Percentiles rank a stretch among this genome's conserved stretches.
Evolutionary conservation across 2,888 invertebrate species (phyloP).

Genomic region (Parnassius mnemosyne): DNA sequence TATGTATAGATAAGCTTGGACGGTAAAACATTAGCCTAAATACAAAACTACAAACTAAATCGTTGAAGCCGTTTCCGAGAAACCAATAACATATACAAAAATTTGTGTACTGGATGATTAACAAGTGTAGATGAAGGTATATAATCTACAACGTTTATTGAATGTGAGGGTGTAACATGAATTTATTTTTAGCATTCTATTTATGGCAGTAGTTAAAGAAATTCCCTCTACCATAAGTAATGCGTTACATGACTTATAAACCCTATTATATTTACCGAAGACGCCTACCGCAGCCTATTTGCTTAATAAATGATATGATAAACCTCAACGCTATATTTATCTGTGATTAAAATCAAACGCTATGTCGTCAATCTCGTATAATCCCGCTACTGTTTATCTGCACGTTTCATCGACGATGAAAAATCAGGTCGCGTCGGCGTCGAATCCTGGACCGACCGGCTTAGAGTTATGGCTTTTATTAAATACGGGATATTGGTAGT

Average conservation of each 20-base stretch:
- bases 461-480: conserved; percentile 31
- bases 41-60: no score
- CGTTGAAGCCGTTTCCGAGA: no score
- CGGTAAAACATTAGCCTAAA: no score
- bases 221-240: not conserved
- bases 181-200: not conserved
- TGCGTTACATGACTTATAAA: not conserved
- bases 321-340: conserved; percentile 21
- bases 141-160: no score
- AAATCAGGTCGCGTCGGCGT: conserved; percentile 29
- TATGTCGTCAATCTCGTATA: conserved; percentile 22
- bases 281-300: conserved; percentile 23
- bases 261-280: not conserved
- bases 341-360: conserved; percentile 21
- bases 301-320: conserved; percentile 25
- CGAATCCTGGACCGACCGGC: conserved; percentile 22
- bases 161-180: no score
- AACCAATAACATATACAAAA: no score
- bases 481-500: conserved; percentile 29
- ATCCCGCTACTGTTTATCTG: conserved; percentile 25
- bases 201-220: not conserved
- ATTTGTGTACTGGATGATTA: no score
- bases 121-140: no score
- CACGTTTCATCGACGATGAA: conserved; percentile 29
- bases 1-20: no score